Evolutionary conservation across 2,113 vertebrate species (phyloP).

Genomic region (Colius striatus): DNA sequence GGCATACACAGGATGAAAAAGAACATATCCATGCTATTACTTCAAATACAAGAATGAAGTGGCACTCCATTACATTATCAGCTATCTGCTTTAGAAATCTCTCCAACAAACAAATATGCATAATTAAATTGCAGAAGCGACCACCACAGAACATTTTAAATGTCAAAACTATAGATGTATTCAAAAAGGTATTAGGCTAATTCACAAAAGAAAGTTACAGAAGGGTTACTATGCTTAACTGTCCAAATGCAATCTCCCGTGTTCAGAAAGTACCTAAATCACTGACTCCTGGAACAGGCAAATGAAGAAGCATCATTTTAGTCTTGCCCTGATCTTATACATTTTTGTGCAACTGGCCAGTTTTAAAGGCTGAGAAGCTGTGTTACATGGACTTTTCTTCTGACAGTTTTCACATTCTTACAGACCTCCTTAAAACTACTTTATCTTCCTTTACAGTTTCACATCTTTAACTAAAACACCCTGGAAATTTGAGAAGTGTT

Average conservation of each 20-base stretch:
- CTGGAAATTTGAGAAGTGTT: background rate
- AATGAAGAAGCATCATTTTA: background rate
- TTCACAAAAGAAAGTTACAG: background rate
- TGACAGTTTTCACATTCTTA: background rate
- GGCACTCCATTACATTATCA: constrained; percentile 23
- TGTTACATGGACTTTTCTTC: background rate
- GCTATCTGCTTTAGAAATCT: constrained; percentile 25
- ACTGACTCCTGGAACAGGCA: background rate
- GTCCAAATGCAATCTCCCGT: background rate
- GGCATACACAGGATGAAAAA: background rate
- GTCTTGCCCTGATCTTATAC: background rate
- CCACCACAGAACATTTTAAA: background rate
- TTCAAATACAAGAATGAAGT: constrained; percentile 19
- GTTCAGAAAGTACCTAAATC: background rate
- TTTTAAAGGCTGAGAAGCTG: background rate
- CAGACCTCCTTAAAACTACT: background rate
- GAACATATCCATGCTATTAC: background rate
- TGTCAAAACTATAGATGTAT: background rate
- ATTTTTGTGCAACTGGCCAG: background rate
- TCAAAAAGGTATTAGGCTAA: background rate
- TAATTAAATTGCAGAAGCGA: background rate
- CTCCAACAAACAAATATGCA: constrained; percentile 18
- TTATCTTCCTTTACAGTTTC: background rate
- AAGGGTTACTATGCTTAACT: background rate
- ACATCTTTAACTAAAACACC: background rate